Evolutionary conservation across 2,797 vertebrate genomes (phyloP).

Genomic region (Eurystomus glaucurus): DNA sequence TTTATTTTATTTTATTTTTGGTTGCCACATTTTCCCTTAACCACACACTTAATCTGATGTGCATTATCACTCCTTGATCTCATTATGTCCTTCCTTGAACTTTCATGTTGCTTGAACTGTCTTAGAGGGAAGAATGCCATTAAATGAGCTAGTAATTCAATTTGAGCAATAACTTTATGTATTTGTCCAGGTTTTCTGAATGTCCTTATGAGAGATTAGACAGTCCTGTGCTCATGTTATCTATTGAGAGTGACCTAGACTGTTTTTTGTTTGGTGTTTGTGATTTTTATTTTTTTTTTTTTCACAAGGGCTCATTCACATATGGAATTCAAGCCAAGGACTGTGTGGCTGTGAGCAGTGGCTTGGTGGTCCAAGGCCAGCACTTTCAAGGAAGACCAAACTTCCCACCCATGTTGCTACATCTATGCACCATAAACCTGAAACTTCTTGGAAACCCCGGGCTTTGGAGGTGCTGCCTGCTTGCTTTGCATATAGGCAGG

Average conservation of each 20-base stretch:
- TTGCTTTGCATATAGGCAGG: background rate
- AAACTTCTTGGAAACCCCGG: background rate
- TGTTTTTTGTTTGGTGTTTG: background rate
- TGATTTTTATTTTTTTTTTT: background rate
- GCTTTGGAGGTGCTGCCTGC: background rate
- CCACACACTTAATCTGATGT: conserved; percentile 30
- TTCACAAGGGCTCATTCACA: background rate
- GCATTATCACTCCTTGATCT: conserved; percentile 56
- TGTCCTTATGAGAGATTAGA: background rate
- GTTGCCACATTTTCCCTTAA: conserved; percentile 10
- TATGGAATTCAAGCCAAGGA: background rate
- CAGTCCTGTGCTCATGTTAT: background rate
- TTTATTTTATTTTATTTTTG: conserved; percentile 28
- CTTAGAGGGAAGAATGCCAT: background rate
- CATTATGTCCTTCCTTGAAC: conserved; percentile 34
- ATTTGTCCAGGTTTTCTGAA: background rate
- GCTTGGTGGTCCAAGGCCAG: background rate
- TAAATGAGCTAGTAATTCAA: background rate
- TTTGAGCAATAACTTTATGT: background rate
- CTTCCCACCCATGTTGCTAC: background rate
- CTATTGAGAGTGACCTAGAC: background rate
- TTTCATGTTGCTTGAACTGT: background rate
- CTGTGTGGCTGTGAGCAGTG: background rate
- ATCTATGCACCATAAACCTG: background rate
- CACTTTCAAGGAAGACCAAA: accelerated